phyloP scores from a whole-genome alignment of 2,113 vertebrate species.

The Myrmecobius fasciatus region DNA sequence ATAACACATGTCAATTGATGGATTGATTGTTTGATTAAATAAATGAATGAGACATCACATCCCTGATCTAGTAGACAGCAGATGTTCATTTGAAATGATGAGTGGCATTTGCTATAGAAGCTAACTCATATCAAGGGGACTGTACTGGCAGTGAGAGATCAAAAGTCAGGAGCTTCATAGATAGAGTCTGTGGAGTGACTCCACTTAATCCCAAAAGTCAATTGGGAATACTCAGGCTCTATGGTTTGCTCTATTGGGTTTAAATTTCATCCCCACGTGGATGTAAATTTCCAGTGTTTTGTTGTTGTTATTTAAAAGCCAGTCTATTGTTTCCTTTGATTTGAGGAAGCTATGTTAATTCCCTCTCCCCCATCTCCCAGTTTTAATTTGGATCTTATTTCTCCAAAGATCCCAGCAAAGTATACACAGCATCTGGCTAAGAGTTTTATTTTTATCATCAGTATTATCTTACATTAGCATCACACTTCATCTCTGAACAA shows the following conservation, averaged over 20 bases:
- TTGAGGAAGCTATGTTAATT: background rate
- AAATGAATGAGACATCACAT: background rate
- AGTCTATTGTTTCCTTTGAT: background rate
- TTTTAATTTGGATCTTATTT: background rate
- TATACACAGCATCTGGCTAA: background rate
- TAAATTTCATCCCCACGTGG: constrained; percentile 12
- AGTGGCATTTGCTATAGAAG: background rate
- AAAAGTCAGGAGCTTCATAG: background rate
- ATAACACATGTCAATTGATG: background rate
- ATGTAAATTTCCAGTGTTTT: background rate
- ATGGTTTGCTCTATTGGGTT: background rate
- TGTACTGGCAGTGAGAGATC: background rate
- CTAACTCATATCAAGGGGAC: background rate
- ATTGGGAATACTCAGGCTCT: background rate
- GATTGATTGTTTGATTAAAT: background rate
- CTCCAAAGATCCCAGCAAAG: background rate
- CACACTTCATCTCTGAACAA: background rate
- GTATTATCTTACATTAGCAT: background rate
- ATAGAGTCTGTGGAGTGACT: background rate
- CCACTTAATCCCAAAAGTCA: background rate
- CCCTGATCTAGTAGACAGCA: background rate
- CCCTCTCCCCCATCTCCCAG: background rate
- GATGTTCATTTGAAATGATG: background rate
- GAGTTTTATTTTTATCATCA: background rate
- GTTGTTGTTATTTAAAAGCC: background rate